Percentiles rank a stretch among this genome's conserved stretches.
Evolutionary conservation across 92 coral and sea anemone species (phyloP).

Genomic region (Anthopleura xanthogrammica): DNA sequence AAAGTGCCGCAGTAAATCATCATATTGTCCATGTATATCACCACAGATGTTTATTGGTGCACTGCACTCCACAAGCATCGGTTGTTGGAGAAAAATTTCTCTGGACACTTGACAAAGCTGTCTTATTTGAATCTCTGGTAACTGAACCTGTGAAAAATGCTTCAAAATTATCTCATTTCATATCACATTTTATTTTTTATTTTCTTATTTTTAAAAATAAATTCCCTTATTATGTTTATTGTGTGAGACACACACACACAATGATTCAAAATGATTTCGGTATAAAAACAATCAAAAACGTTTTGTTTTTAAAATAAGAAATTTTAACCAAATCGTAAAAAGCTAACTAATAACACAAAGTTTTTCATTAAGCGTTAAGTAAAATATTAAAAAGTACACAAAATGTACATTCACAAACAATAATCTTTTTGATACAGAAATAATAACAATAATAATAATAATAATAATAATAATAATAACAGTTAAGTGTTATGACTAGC

Average conservation of each 20-base stretch:
- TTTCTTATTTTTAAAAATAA: too few relatives aligned
- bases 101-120: conserved; percentile 80
- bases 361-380: too few relatives aligned
- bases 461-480: not conserved
- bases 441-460: not conserved
- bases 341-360: too few relatives aligned
- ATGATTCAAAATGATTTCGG: too few relatives aligned
- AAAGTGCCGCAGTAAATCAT: conserved; percentile 81
- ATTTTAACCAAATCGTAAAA: too few relatives aligned
- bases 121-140: conserved; percentile 80
- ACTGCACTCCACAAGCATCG: conserved; percentile 57
- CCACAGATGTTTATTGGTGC: conserved; percentile 81
- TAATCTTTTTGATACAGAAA: not conserved
- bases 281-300: too few relatives aligned
- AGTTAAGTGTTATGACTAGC: not conserved
- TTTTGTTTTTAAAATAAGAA: not conserved
- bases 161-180: too few relatives aligned
- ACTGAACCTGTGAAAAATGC: conserved; percentile 55
- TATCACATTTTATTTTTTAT: too few relatives aligned
- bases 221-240: too few relatives aligned
- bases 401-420: not conserved
- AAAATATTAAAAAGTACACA: not conserved
- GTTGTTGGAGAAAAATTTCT: conserved; percentile 75
- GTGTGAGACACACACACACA: too few relatives aligned
- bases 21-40: conserved; percentile 89